A percentile compares a stretch with the other conserved stretches of the same genome.
Conservation (phyloP, 2,113 vertebrate species). For the Tenebrosternarchus preto region DNA sequence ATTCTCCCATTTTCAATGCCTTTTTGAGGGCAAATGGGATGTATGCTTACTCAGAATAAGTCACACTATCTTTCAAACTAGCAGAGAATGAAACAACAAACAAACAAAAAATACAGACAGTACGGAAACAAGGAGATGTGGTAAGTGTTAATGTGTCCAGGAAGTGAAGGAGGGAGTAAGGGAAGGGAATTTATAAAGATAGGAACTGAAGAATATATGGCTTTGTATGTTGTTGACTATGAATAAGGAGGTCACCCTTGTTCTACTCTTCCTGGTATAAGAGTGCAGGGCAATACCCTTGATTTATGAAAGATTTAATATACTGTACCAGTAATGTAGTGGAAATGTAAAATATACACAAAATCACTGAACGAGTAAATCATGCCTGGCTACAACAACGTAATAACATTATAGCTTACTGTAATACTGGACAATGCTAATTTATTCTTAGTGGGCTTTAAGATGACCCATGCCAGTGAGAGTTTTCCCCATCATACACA, state of each 20-base stretch:
- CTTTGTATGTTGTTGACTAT: neutral
- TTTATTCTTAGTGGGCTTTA: constrained; percentile 18
- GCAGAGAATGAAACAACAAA: neutral
- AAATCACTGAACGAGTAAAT: neutral
- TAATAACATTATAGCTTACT: neutral
- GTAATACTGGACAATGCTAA: neutral
- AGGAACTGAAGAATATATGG: neutral
- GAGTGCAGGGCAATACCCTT: neutral
- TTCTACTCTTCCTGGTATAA: neutral
- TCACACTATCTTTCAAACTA: neutral
- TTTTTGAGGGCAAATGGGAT: neutral
- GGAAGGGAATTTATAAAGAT: neutral
- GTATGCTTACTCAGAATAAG: neutral
- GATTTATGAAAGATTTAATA: neutral
- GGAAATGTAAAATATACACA: neutral
- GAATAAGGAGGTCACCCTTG: neutral
- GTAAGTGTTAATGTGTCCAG: neutral
- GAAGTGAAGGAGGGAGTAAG: neutral
- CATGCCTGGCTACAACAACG: neutral
- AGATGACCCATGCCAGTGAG: neutral
- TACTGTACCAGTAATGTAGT: neutral
- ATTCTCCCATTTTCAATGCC: neutral
- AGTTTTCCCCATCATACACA: constrained; percentile 21
- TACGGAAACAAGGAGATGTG: neutral
- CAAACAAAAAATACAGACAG: neutral